Conservation (phyloP, 2,888 invertebrate species). For the Euproctis similis region DNA sequence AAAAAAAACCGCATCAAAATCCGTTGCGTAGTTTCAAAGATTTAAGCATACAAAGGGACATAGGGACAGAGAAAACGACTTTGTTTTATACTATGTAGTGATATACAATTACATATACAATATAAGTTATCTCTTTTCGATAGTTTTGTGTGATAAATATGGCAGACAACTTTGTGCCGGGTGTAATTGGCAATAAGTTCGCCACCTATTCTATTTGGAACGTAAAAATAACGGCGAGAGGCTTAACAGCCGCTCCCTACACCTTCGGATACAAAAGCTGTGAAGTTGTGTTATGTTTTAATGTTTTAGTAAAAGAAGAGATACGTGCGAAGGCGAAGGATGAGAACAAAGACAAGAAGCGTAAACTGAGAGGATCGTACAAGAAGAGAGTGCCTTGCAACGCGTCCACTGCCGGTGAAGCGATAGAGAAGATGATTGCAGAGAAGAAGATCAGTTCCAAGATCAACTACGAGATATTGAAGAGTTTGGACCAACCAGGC, state of each 20-base stretch:
- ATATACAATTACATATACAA: no score
- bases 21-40: no score
- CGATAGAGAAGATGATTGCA: conserved; percentile 95
- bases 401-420: conserved; percentile 88
- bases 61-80: no score
- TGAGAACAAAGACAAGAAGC: conserved; percentile 90
- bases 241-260: background rate
- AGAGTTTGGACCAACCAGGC: conserved; percentile 79
- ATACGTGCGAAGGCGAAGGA: conserved; percentile 86
- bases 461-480: conserved; percentile 97
- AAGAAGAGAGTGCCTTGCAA: conserved; percentile 78
- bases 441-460: conserved; percentile 97
- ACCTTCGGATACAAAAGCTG: background rate
- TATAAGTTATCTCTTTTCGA: no score
- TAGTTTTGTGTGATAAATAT: no score
- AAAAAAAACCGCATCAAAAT: no score
- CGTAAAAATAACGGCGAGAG: no score
- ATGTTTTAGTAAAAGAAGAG: conserved; percentile 84
- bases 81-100: no score
- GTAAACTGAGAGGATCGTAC: conserved; percentile 80
- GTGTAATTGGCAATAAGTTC: no score
- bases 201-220: no score
- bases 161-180: no score
- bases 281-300: conserved; percentile 7
- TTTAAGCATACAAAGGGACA: no score